Conservation (phyloP, 1,140 invertebrate genomes). For the Cheumatopsyche charites region DNA sequence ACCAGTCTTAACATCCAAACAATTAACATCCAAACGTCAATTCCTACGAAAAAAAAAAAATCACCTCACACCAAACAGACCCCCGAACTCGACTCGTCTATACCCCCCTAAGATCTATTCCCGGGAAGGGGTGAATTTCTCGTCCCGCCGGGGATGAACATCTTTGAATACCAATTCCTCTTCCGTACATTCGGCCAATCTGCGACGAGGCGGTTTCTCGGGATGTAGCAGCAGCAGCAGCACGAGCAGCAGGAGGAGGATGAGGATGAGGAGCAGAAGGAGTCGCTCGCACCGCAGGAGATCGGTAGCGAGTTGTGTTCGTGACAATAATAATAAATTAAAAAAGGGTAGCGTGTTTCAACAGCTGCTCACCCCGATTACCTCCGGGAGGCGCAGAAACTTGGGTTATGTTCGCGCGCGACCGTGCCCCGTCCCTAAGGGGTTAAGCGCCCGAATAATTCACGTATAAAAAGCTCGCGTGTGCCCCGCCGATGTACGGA, state of each 20-base stretch:
- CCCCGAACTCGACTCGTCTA: too few species aligned
- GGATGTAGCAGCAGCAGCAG: neutral
- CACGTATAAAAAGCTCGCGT: neutral
- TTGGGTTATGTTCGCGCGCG: constrained; percentile 11
- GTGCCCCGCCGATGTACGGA: neutral
- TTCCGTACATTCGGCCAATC: neutral
- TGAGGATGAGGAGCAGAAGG: neutral
- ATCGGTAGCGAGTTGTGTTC: constrained; percentile 25
- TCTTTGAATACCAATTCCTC: constrained; percentile 26
- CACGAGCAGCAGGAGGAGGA: neutral
- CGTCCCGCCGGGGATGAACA: constrained; percentile 7
- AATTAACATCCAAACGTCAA: too few species aligned
- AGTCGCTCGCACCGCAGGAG: neutral
- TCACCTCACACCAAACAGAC: too few species aligned
- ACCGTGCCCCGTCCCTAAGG: neutral
- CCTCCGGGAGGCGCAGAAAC: constrained; percentile 16
- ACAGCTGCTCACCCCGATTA: constrained; percentile 24
- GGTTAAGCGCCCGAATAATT: constrained; percentile 17
- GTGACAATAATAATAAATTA: constrained; percentile 28
- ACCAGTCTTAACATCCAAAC: too few species aligned
- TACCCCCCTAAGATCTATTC: too few species aligned
- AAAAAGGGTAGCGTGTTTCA: constrained; percentile 25
- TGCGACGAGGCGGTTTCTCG: neutral
- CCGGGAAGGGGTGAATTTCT: too few species aligned
- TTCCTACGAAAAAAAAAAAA: too few species aligned